Evolutionary conservation across 23 tunicate genomes (phyloP).

Genomic region (Halocynthia aurantium): DNA sequence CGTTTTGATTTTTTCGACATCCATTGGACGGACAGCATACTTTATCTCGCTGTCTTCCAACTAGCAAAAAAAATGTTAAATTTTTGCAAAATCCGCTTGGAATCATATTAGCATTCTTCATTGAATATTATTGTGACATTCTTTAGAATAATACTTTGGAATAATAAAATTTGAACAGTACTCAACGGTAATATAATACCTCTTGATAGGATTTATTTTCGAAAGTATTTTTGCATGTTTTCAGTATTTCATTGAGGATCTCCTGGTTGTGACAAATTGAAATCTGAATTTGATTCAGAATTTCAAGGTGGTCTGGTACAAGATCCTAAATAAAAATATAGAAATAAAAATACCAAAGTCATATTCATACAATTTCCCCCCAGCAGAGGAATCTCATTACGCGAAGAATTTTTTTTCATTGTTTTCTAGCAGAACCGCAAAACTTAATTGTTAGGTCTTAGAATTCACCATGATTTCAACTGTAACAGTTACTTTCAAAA

Average conservation of each 20-base stretch:
- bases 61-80: neutral
- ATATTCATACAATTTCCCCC: no score
- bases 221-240: constrained; percentile 57
- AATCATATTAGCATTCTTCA: neutral
- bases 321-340: neutral
- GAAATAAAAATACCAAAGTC: no score
- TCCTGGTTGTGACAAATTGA: constrained; percentile 58
- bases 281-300: constrained; percentile 26
- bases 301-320: constrained; percentile 44
- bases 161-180: neutral
- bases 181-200: neutral
- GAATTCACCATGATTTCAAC: constrained; percentile 11
- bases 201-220: constrained; percentile 50
- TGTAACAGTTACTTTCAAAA: no score
- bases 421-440: no score
- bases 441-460: no score
- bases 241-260: constrained; percentile 50
- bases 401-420: constrained; percentile 60
- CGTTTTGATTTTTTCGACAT: constrained; percentile 75
- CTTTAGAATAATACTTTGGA: neutral
- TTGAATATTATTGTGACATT: neutral
- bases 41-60: neutral
- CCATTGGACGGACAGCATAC: constrained; percentile 22
- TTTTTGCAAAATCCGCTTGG: neutral
- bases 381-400: no score